Evolutionary conservation across 2,797 vertebrate species (phyloP).

Genomic region (Ctenochaetus hawaiiensis): DNA sequence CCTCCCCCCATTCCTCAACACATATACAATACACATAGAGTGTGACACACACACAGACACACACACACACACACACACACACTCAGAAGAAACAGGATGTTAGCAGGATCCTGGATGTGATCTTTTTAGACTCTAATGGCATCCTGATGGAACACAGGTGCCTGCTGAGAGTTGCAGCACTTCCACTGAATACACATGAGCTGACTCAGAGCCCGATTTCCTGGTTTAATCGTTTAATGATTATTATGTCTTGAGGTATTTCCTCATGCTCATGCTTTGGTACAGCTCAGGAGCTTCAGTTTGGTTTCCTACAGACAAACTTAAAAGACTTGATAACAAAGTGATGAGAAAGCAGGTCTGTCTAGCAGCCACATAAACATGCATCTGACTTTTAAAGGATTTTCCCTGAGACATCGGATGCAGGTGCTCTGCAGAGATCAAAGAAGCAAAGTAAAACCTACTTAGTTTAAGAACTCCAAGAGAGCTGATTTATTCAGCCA

Average conservation of each 20-base stretch:
- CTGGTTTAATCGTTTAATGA: conserved; percentile 82
- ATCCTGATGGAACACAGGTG: conserved; percentile 84
- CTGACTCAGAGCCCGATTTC: conserved; percentile 76
- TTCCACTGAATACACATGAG: conserved; percentile 65
- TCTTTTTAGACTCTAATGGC: conserved; percentile 80
- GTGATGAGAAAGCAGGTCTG: conserved; percentile 79
- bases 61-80: conserved; percentile 35
- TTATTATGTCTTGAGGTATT: conserved; percentile 81
- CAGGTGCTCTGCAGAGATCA: conserved; percentile 85
- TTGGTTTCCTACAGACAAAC: conserved; percentile 46
- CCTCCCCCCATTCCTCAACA: conserved; percentile 42
- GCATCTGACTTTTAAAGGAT: conserved; percentile 81
- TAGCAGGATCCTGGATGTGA: conserved; percentile 71
- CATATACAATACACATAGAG: conserved; percentile 61
- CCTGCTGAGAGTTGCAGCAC: conserved; percentile 71
- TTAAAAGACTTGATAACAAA: conserved; percentile 78
- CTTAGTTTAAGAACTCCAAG: conserved; percentile 72
- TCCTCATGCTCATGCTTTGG: conserved; percentile 70
- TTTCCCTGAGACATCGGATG: conserved; percentile 82
- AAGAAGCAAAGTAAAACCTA: conserved; percentile 75
- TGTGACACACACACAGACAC: conserved; percentile 32
- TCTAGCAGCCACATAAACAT: conserved; percentile 78
- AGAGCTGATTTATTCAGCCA: conserved; percentile 76
- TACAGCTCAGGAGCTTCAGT: conserved; percentile 58
- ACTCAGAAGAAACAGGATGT: conserved; percentile 75